Base-by-base conservation (phyloP, 1,140 invertebrate species). In the Rhizoglyphus robini region DNA sequence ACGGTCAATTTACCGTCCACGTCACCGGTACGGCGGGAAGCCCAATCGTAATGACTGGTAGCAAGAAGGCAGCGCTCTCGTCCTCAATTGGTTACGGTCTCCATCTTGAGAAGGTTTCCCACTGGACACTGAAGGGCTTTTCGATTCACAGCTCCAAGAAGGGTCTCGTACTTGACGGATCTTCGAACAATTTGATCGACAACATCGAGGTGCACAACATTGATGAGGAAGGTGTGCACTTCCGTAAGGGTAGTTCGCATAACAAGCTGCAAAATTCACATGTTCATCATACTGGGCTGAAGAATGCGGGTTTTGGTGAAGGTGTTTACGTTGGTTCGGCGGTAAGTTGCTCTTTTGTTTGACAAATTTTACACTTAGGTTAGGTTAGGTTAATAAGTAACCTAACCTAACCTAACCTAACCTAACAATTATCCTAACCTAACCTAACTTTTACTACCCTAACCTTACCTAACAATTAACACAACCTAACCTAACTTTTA, bases 51-150 rank as follows among this genome's bases (percentile, higher is more conserved):
- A 8, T 60, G 25, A 60, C 30, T 5, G 58, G 58, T 20, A 23
- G n/a, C 8, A 5, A 23, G 8, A 60, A 60, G 25, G 58, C 58
- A 8, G 25, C 30, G 11, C 5, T 60, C 5, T n/a, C n/a, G n/a
- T 8, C 5, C 25, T n/a, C n/a, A 5, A 23, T 5, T 41, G 32
- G 30, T 23, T 60, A 60, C 30, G 58, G 58, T n/a, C 30, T 60
- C 30, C 30, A 29, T 18, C 25, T 60, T 5, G 30, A 60, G 30
- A 31, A 18, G n/a, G 15, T 15, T 23, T 8, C 20, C 58, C 25
- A 60, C 25, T 60, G 58, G 58, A 47, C 8, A 11, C 5, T 60
- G 58, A 47, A 32, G 58, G 58, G 58, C 8, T 60, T 60, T 41
- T 29, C 58, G 18, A 29, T 60, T 47, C 20, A n/a, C 25, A 34